Base-by-base conservation (phyloP, 2,797 vertebrate species). In the Sorex maritimensis region DNA sequence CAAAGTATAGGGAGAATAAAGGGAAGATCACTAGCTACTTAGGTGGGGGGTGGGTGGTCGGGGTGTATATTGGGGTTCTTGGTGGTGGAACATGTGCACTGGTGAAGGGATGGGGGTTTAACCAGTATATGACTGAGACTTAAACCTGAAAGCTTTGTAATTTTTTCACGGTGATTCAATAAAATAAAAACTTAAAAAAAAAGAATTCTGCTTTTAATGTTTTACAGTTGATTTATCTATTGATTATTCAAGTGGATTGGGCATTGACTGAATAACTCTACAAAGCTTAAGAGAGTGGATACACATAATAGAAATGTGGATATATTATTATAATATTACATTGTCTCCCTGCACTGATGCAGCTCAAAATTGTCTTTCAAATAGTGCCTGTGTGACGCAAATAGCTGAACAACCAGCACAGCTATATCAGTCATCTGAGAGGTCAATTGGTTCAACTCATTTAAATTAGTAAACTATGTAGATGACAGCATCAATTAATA, bases 391-490 rank as follows among this genome's bases (percentile, higher is more conserved):
- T 44, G 12, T 71, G 30, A 86, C 75, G 52, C 26, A 44, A 79
- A 67, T 28, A 90, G 49, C 71, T 46, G 12, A 68, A 55, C 30
- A 80, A 90, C 73, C 86, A 28, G n/a, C 21, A 69, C 9, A 61
- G 52, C 38, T 80, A 93, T 21, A n/a, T 77, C 15, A 86, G n/a
- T 73, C 80, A 92, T 23, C 41, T 81, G 69, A 92, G 41, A 80
- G 30, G 34, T 82, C 55, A 83, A 3, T 63, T 63, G 13, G 10
- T 77, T 44, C 19, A 80, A n/a, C 4, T 58, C n/a, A 6, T 83
- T 90, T 95, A 88, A 90, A 71, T 81, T 58, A 82, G 69, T 38
- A 61, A 61, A 34, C 58, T 46, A 46, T 1, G 6, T 55, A 55
- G 4, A 28, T 82, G 24, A 80, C 80, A 88, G 61, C 80, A 26